These are phyloP conservation scores for Diarsia dahlii DNA, from an alignment of 2,888 invertebrate genomes.

Conservation along the genomic window DNA sequence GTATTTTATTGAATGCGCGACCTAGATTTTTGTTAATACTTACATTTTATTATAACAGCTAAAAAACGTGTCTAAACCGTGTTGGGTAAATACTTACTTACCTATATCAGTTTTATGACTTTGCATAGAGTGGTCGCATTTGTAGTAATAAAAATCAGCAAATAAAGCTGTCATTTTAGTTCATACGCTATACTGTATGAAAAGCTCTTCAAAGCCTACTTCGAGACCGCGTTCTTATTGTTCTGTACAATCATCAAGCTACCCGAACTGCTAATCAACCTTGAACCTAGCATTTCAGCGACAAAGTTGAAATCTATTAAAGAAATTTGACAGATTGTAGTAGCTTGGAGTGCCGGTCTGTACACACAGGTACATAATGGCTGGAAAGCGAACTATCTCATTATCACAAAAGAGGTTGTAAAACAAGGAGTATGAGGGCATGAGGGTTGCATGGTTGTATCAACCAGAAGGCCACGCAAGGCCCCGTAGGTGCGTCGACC, in stretches of 20 bases:
- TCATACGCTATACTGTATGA: neutral
- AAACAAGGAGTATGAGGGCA: constrained; percentile 1
- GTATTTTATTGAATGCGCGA: neutral
- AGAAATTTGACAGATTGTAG: too few species aligned
- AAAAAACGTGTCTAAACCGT: neutral
- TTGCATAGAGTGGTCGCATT: neutral
- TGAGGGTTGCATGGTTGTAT: constrained; percentile 58
- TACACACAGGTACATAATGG: neutral
- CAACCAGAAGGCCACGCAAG: constrained; percentile 56
- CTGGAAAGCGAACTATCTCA: constrained; percentile 1
- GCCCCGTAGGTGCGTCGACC: constrained; percentile 66
- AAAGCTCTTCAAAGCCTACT: neutral
- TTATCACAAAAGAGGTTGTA: constrained; percentile 20
- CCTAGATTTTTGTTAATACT: constrained; percentile 9
- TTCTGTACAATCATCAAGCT: too few species aligned
- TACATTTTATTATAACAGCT: neutral
- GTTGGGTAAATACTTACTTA: neutral
- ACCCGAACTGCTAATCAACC: too few species aligned
- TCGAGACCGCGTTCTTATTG: neutral
- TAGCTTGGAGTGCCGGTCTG: too few species aligned
- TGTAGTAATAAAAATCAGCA: neutral
- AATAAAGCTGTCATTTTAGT: neutral
- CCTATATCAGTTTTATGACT: constrained; percentile 15
- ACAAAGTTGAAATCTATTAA: too few species aligned
- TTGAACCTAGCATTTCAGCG: too few species aligned